Conservation (phyloP, 1,140 invertebrate genomes). For the Drosophila nigrodunni region DNA sequence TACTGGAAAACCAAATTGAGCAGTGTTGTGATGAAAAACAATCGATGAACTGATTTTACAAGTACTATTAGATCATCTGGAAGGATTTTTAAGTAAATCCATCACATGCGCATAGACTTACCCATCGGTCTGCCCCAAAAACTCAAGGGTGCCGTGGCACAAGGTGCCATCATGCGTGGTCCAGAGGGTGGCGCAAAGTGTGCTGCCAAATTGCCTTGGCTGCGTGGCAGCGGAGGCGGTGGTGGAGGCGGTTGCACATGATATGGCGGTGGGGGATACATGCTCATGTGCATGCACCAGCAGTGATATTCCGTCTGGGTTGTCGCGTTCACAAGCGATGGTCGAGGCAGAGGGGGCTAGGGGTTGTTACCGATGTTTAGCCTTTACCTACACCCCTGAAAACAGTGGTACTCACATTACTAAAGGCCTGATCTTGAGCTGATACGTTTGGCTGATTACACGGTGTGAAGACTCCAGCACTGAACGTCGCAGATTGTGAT, state of each 20-base stretch:
- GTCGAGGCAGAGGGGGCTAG: constrained; percentile 7
- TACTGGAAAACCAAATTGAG: background rate
- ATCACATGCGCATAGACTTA: constrained; percentile 1
- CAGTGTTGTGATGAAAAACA: no score
- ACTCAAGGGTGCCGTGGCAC: background rate
- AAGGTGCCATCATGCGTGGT: constrained; percentile 30
- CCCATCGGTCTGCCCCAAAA: constrained; percentile 54
- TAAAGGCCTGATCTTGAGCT: constrained; percentile 40
- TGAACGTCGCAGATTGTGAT: constrained; percentile 7
- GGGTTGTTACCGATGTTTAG: no score
- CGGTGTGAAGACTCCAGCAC: constrained; percentile 12
- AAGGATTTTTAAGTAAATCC: no score
- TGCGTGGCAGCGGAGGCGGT: background rate
- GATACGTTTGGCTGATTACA: constrained; percentile 48
- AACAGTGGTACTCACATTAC: constrained; percentile 37
- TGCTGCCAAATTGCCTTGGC: background rate
- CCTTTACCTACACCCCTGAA: background rate
- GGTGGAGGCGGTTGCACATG: background rate
- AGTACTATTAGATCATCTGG: no score
- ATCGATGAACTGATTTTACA: background rate
- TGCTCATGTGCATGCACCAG: constrained; percentile 42
- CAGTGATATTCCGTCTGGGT: constrained; percentile 60
- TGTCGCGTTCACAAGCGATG: background rate
- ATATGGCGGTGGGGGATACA: constrained; percentile 27
- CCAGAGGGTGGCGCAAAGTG: background rate